These are phyloP conservation scores for Ophioderma brevispina DNA, from an alignment of 35 echinoderm and acorn worm species.

Conservation along the genomic window DNA sequence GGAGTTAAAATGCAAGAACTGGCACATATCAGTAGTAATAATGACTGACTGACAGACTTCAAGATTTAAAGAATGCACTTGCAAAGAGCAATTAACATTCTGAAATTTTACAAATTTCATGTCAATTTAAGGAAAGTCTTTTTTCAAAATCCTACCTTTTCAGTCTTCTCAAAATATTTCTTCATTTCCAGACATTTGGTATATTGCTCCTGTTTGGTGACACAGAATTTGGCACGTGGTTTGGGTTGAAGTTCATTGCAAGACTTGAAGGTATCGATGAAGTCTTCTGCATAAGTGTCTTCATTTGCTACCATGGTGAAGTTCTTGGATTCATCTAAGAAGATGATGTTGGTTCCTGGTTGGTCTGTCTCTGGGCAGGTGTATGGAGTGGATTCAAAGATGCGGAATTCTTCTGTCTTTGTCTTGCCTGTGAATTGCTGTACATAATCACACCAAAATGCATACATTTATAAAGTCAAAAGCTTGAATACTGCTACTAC, in stretches of 20 bases:
- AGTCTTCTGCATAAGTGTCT: constrained; percentile 20
- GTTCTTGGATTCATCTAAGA: constrained; percentile 67
- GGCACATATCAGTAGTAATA: no score
- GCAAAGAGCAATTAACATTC: no score
- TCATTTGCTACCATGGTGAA: constrained; percentile 17
- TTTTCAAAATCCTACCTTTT: not conserved
- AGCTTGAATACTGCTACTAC: no score
- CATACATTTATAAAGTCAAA: no score
- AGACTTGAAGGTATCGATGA: constrained; percentile 43
- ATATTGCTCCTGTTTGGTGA: constrained; percentile 29
- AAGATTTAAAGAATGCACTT: no score
- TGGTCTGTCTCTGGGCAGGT: constrained; percentile 16
- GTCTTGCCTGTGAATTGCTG: not conserved
- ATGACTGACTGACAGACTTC: no score
- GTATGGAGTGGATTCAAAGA: constrained; percentile 81
- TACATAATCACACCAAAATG: no score
- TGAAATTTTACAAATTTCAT: no score
- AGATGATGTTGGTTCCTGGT: constrained; percentile 58
- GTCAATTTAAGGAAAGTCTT: no score
- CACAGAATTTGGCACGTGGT: constrained; percentile 82
- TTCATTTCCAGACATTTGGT: constrained; percentile 70
- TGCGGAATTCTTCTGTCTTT: constrained; percentile 35
- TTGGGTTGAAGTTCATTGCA: constrained; percentile 56
- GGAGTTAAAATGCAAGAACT: no score
- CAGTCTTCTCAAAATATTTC: not conserved